These are phyloP conservation scores for Cryptoblepharus egeriae DNA, from an alignment of 2,797 vertebrate species.

Conservation along the genomic window DNA sequence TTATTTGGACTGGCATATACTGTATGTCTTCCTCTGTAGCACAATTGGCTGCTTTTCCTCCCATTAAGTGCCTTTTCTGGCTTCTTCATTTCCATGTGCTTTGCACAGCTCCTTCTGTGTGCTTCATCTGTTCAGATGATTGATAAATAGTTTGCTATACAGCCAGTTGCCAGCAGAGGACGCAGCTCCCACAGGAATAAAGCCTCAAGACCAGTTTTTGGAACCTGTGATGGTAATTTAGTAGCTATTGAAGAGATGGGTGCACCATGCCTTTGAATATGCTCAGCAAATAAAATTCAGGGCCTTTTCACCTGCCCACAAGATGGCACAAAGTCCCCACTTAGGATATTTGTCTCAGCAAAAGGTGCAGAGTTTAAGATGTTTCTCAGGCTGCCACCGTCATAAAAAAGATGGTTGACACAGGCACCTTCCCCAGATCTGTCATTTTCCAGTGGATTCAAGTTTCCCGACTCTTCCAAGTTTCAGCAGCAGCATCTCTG, in stretches of 20 bases:
- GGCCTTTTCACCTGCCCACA: constrained; percentile 7
- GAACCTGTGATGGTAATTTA: neutral
- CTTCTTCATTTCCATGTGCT: neutral
- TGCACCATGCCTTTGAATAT: neutral
- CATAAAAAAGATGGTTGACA: neutral
- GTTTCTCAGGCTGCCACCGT: neutral
- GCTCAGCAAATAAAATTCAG: neutral
- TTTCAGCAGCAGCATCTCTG: constrained; percentile 15
- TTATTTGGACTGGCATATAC: neutral
- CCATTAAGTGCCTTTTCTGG: neutral
- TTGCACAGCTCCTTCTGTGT: neutral
- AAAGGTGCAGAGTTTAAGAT: constrained; percentile 13
- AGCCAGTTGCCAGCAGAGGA: constrained; percentile 59
- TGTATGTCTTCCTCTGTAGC: neutral
- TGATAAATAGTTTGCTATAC: neutral
- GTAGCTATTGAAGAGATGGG: neutral
- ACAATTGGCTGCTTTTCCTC: neutral
- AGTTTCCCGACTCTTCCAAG: neutral
- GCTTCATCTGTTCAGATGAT: neutral
- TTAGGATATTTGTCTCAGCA: neutral
- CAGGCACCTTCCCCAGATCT: neutral
- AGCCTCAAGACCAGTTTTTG: neutral
- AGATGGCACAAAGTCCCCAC: constrained; percentile 18
- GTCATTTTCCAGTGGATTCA: neutral
- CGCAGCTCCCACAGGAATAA: constrained; percentile 57